Base-by-base conservation (phyloP, 1,140 invertebrate genomes). In the Drosophila sucinea region DNA sequence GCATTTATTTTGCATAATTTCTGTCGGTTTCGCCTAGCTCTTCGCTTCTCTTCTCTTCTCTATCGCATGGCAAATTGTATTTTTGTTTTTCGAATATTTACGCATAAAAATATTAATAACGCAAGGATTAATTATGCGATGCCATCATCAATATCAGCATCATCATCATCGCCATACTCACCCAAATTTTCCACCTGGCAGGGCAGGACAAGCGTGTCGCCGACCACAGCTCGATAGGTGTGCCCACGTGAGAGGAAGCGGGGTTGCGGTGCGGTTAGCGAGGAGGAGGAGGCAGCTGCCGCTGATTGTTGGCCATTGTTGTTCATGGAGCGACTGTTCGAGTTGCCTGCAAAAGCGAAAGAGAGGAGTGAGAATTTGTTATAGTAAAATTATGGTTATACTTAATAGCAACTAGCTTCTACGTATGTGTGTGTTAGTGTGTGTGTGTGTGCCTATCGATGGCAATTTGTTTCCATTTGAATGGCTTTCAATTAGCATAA, bases 121-220 rank as follows among this genome's bases (percentile, higher is more conserved):
- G 65, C 29, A 11, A 51, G 67, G 60, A 86, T 86, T 86, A 85
- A 85, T 85, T 85, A 85, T 84, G 62, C 69, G n/a, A 25, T 17
- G 30, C 62, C 62, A 62, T 60, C 47, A 27, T 51, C 41, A 65
- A 56, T 58, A 8, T 23, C 63, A 56, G 56, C 56, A 55, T 67
- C 44, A 35, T 35, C 44, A 47, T 47, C 23, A 23, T 7, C 7
- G 44, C n/a, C 38, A 40, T 58, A 76, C 94, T 95, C 92, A 96
- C 96, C 95, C 72, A 96, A 92, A 92, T 96, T 95, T 73, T 96
- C 95, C 11, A 96, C 95, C 93, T 96, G 95, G 80, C 96, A 96
- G 8, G 96, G 96, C 70, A 96, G 92, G 7, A 95, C 93, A 4
- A 96, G 92, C 0, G 95, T 96, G 83, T 96, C 96, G 29, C 95